Evolutionary conservation across 2,113 vertebrate genomes (phyloP).

Genomic region (Eleginops maclovinus): DNA sequence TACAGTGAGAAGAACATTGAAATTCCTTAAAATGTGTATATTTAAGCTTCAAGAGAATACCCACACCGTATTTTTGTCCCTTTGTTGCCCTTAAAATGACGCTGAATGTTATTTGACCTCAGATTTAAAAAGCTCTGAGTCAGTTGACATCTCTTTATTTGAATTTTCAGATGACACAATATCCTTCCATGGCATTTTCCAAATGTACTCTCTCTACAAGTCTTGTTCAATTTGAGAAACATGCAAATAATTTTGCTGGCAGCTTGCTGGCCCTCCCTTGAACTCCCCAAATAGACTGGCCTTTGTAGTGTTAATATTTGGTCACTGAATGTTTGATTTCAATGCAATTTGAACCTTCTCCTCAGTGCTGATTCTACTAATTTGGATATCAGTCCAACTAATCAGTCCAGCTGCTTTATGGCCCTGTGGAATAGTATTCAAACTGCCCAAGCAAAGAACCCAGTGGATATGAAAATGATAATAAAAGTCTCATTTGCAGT

Average conservation of each 20-base stretch:
- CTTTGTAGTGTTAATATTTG: neutral
- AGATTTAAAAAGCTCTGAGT: neutral
- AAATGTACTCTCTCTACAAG: neutral
- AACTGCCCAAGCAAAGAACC: neutral
- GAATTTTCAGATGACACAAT: neutral
- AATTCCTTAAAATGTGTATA: neutral
- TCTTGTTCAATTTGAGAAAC: neutral
- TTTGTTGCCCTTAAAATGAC: neutral
- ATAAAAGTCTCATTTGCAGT: no score
- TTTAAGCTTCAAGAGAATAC: neutral
- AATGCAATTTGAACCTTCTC: no score
- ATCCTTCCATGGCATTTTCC: neutral
- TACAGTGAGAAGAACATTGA: neutral
- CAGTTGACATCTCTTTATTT: neutral
- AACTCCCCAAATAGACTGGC: neutral
- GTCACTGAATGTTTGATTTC: neutral
- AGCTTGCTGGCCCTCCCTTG: neutral
- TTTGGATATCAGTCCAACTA: neutral
- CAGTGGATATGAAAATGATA: no score
- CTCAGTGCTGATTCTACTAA: neutral
- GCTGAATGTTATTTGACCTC: constrained; percentile 1
- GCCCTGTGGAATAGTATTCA: neutral
- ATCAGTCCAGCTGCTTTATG: neutral
- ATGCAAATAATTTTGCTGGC: neutral
- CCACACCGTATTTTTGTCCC: neutral